Evolutionary conservation across 2,797 vertebrate species (phyloP), one percentile per base, ranked within the genome.

Genomic region (Poeciliopsis paucimaculata): DNA sequence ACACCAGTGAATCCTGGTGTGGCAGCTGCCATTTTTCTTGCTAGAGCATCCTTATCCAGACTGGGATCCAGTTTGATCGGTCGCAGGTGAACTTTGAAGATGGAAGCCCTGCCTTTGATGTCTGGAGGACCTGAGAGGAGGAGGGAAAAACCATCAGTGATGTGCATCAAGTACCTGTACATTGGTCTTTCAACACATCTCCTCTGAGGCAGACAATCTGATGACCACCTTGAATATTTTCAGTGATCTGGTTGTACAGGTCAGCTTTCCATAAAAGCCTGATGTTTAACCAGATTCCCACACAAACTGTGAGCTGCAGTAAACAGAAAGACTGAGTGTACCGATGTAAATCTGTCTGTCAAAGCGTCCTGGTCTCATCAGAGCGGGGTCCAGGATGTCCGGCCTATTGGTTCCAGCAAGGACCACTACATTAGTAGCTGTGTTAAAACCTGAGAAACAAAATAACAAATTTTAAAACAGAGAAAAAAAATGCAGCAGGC

Each of bases 61-160:
- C 91, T 53, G 2, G 86, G 66, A 34, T 97, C 95, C 91, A 99
- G 86, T 86, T 98, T 99, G 79, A 99, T 92, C 39, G 98, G 97
- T 87, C 96, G 95, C 68, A 99, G 96, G 86, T 99, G 98, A 90
- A 99, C 98, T 93, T 98, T 98, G 91, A 99, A 99, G 94, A 99
- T 98, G 81, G 97, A 99, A 0, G 96, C 96, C 93, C 98, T 96
- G 91, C 97, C 98, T 94, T 98, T 98, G 85, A 99, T 97, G 91
- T 99, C 97, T 53, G 98, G 98, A 74, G 95, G 97, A 28, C 98
- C 98, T 99, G 93, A 57, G 47, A 43, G 6, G 36, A 73, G 77
- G 49, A 20, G 62, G 49, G 68, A 68, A 76, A 76, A 16, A 64
- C 23, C 26, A 77, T 53, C 41, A 3, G 51, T 36, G 0, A 41